These are phyloP conservation scores for Drosophila aff. DNA, from an alignment of 1,140 invertebrate genomes.

Conservation along the genomic window DNA sequence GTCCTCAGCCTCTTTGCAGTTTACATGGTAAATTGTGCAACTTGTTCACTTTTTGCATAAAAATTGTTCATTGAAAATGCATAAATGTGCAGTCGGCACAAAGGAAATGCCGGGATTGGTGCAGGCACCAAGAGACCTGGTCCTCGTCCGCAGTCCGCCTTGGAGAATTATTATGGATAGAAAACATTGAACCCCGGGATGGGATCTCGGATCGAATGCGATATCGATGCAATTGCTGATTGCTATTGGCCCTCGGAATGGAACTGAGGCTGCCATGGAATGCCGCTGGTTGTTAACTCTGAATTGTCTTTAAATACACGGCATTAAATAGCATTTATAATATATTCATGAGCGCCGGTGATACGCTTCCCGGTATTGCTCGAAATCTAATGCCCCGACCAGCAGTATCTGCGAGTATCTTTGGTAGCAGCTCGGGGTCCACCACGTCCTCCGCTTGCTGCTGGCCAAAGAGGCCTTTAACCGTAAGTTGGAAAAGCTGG, in stretches of 20 bases:
- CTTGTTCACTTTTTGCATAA: slow-evolving; percentile 84
- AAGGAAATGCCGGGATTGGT: slow-evolving; percentile 64
- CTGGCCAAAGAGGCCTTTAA: slow-evolving; percentile 64
- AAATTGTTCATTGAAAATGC: slow-evolving; percentile 84
- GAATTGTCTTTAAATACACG: slow-evolving; percentile 82
- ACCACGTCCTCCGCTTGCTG: not conserved
- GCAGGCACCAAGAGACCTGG: slow-evolving; percentile 8
- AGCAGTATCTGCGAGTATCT: slow-evolving; percentile 52
- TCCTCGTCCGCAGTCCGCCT: slow-evolving; percentile 19
- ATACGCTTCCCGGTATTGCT: slow-evolving; percentile 78
- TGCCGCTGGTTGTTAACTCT: slow-evolving; percentile 53
- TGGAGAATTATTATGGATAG: slow-evolving; percentile 78
- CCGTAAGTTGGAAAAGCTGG: slow-evolving; percentile 52
- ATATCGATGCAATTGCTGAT: slow-evolving; percentile 81
- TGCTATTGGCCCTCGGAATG: slow-evolving; percentile 52
- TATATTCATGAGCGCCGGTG: slow-evolving; percentile 75
- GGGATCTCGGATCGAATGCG: slow-evolving; percentile 55
- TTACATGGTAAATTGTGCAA: slow-evolving; percentile 83
- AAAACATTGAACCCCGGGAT: slow-evolving; percentile 72
- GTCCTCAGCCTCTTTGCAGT: slow-evolving; percentile 48
- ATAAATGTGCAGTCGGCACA: slow-evolving; percentile 82
- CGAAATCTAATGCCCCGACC: slow-evolving; percentile 66
- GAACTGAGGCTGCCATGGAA: slow-evolving; percentile 8
- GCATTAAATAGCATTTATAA: slow-evolving; percentile 83
- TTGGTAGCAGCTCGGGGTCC: not conserved